Conservation (phyloP, 2,113 vertebrate genomes). For the Periophthalmus modestus region DNA sequence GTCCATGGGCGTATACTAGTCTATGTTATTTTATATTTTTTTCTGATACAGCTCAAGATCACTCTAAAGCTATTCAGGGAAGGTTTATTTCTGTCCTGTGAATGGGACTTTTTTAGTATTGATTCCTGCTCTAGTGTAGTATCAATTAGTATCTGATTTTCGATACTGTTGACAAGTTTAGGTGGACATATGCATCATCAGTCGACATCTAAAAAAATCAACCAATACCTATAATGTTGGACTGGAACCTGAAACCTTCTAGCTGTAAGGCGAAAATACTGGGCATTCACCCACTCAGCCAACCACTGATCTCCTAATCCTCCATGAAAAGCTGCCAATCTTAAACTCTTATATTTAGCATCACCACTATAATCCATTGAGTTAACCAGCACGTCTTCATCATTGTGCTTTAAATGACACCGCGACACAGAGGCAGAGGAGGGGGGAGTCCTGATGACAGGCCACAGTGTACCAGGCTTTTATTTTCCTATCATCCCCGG, state of each 20-base stretch:
- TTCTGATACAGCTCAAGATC: too few relatives aligned
- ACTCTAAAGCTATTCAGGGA: too few relatives aligned
- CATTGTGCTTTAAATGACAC: slow-evolving; percentile 45
- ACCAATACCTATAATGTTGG: neutral
- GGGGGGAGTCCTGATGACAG: slow-evolving; percentile 27
- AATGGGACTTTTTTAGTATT: too few relatives aligned
- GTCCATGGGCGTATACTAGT: too few relatives aligned
- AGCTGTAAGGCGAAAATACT: neutral
- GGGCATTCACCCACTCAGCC: neutral
- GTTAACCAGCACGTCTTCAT: slow-evolving; percentile 44
- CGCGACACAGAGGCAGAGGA: neutral
- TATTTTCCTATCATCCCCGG: slow-evolving; percentile 51
- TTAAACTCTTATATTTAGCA: neutral
- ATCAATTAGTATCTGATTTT: too few relatives aligned
- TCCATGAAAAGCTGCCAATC: neutral
- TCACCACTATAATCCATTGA: neutral
- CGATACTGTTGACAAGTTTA: too few relatives aligned
- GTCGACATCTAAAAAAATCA: too few relatives aligned
- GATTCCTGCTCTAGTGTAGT: too few relatives aligned
- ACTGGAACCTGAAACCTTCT: slow-evolving; percentile 3
- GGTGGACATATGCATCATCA: too few relatives aligned
- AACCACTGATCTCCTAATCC: neutral
- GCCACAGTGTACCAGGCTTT: slow-evolving; percentile 41
- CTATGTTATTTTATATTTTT: too few relatives aligned
- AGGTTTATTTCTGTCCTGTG: too few relatives aligned